These are phyloP conservation scores for Cephalophus harveyi DNA, from an alignment of 2,113 vertebrate species.

Conservation along the genomic window DNA sequence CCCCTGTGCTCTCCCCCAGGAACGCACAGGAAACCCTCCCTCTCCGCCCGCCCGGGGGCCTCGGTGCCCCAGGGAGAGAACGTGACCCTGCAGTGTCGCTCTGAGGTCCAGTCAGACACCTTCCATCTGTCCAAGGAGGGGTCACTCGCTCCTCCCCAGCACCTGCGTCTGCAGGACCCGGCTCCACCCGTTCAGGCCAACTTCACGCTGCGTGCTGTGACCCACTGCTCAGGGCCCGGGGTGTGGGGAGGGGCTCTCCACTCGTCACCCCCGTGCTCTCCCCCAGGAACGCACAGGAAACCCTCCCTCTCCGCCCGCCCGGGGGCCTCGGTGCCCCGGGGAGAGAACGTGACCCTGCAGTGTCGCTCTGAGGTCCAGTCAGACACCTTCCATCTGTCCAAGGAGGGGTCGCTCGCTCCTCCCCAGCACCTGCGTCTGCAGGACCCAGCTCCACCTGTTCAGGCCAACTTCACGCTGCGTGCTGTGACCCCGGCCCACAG, in stretches of 20 bases:
- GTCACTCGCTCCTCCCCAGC: too few species aligned
- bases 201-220: too few species aligned
- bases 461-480: not conserved
- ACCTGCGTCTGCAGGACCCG: too few species aligned
- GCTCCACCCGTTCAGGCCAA: too few species aligned
- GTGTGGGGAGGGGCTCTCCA: accelerated
- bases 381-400: not conserved
- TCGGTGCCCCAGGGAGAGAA: too few species aligned
- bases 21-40: too few species aligned
- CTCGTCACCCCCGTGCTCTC: accelerated
- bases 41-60: too few species aligned
- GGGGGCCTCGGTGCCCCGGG: not conserved
- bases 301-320: not conserved
- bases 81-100: too few species aligned
- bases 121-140: too few species aligned
- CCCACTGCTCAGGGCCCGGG: not conserved
- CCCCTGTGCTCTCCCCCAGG: too few species aligned
- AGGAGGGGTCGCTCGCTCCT: not conserved
- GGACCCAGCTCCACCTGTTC: accelerated
- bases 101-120: too few species aligned
- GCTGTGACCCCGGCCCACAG: not conserved
- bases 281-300: not conserved
- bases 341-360: not conserved
- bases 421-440: accelerated
- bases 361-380: not conserved